Evolutionary conservation across 2,888 invertebrate species (phyloP).

Genomic region (Octonoba sinensis): DNA sequence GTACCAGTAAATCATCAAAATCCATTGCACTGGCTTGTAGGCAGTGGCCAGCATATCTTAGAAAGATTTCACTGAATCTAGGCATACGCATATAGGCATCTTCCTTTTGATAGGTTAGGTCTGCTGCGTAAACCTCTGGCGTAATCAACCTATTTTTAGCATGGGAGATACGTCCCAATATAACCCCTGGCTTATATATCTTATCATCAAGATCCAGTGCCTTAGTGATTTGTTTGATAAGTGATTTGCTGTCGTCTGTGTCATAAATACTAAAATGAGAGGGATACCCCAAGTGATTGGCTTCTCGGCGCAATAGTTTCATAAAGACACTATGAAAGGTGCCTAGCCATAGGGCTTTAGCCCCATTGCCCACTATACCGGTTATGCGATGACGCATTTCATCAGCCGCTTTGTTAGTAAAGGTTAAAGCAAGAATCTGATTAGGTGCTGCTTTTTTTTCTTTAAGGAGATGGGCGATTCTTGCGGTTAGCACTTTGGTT

Average conservation of each 20-base stretch:
- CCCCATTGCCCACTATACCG: neutral
- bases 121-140: no score
- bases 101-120: no score
- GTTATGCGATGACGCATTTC: no score
- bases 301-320: neutral
- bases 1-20: neutral
- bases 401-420: constrained; percentile 29
- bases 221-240: no score
- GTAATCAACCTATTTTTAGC: no score
- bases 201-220: no score
- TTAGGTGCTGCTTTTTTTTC: neutral
- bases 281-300: neutral
- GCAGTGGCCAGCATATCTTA: neutral
- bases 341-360: neutral
- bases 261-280: neutral
- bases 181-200: no score
- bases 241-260: neutral
- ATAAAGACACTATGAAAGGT: neutral
- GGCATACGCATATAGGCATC: no score
- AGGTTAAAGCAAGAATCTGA: constrained; percentile 16
- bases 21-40: neutral
- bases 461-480: constrained; percentile 41
- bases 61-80: no score
- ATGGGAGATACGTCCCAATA: no score
- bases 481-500: constrained; percentile 39